Evolutionary conservation across 2,888 invertebrate genomes (phyloP), one percentile per base, ranked within the genome.

Genomic region (Netelia fuscicornis): DNA sequence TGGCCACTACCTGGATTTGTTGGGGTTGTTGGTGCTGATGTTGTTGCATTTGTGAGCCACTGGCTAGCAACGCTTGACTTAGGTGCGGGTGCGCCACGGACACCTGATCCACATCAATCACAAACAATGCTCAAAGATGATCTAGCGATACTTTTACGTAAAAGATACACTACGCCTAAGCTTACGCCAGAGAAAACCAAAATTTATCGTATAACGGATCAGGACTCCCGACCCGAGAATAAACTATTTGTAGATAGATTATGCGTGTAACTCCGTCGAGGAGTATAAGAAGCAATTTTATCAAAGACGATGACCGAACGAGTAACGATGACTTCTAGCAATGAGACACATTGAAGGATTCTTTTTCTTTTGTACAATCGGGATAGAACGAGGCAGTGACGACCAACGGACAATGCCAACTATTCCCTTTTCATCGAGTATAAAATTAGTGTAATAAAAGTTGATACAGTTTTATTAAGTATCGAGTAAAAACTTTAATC

Each of bases 31-130:
- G 91, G 80, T 88, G 89, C 67, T 86, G 88, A 52, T 85, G 90
- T 44, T 91, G 91, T 64, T 88, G 89, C 11, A 74, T 84, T 85
- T 86, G 88, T 11, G 92, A 91, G 83, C 93, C 90, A 92, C 94
- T 94, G 10, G 94, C 95, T 89, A 95, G 91, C 88, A 96, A 93
- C 52, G 96, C 96, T 91, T 96, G 95, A 90, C 95, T 95, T 90
- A 96, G 93, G 90, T 96, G 96, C 56, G 96, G 96, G 93, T 96
- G 96, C 70, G 95, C 94, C 87, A 93, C 93, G 92, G 95, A 94
- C 86, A 95, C 95, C 95, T 95, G 92, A 89, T 90, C 85, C 88
- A 90, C 89, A 90, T 86, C 86, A 88, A 87, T 89, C 87, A 90
- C 86, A 87, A 89, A 90, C 87, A 89, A 89, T 89, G 87, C 88